Conservation (phyloP, 2,888 invertebrate genomes). For the Griposia aprilina region DNA sequence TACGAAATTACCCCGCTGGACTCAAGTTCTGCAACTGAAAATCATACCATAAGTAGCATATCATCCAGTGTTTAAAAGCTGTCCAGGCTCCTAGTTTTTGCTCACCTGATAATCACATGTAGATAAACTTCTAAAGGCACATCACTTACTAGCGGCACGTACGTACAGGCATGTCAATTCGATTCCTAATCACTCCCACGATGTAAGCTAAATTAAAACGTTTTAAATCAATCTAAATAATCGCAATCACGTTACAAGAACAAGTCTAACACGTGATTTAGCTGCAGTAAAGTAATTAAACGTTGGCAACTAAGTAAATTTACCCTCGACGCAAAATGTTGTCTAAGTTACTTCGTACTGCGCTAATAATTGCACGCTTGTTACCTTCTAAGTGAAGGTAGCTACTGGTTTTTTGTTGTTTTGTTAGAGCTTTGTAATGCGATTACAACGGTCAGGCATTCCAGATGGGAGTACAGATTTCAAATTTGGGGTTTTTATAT, state of each 20-base stretch:
- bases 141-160: background rate
- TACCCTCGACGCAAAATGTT: conserved; percentile 74
- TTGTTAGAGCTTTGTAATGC: conserved; percentile 1
- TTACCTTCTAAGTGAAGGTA: conserved; percentile 35
- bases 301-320: conserved; percentile 67
- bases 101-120: background rate
- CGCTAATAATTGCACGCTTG: conserved; percentile 71
- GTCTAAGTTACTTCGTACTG: conserved; percentile 68
- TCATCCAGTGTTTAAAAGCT: background rate
- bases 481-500: background rate
- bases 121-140: conserved; percentile 4
- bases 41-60: background rate
- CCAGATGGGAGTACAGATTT: background rate
- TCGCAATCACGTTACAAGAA: conserved; percentile 68
- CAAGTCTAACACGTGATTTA: conserved; percentile 74
- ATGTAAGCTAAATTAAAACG: conserved; percentile 48
- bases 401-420: conserved; percentile 34
- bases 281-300: conserved; percentile 65
- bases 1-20: no score
- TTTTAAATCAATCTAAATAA: conserved; percentile 68
- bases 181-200: conserved; percentile 13
- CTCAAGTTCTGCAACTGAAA: background rate
- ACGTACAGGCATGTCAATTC: background rate
- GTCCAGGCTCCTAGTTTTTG: background rate
- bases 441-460: background rate